Evolutionary conservation across 2,797 vertebrate species (phyloP).

Genomic region (Pseudochirops corinnae): DNA sequence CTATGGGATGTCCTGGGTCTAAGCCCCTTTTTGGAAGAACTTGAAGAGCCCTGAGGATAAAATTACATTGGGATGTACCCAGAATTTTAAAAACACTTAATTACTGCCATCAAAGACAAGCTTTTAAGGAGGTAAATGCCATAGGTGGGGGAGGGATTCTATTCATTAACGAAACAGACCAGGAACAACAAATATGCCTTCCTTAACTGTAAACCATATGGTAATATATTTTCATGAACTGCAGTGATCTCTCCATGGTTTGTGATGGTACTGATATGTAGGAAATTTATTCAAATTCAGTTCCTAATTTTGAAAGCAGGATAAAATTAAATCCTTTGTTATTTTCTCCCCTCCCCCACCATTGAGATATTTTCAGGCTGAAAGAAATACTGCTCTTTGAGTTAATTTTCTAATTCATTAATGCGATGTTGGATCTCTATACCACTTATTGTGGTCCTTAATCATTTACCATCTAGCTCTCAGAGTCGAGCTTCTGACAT

Average conservation of each 20-base stretch:
- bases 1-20: too few relatives aligned
- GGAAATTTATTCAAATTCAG: not conserved
- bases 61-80: not conserved
- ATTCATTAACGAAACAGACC: not conserved
- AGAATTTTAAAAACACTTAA: not conserved
- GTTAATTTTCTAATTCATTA: fast-evolving
- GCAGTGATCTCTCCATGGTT: not conserved
- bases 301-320: not conserved
- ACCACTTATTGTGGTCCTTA: too few relatives aligned
- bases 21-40: not conserved
- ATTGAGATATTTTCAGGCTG: not conserved
- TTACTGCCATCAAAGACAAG: too few relatives aligned
- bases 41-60: not conserved
- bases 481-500: not conserved
- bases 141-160: not conserved
- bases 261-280: not conserved
- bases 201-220: not conserved
- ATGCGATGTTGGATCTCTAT: fast-evolving
- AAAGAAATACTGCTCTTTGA: not conserved
- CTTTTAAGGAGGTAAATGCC: not conserved
- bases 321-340: not conserved
- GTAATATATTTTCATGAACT: not conserved
- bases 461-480: fast-evolving
- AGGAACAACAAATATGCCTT: not conserved
- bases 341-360: not conserved